Evolutionary conservation across 2,888 invertebrate species (phyloP), one percentile per base, ranked within the genome.

Genomic region (Caenorhabditis sulstoni): DNA sequence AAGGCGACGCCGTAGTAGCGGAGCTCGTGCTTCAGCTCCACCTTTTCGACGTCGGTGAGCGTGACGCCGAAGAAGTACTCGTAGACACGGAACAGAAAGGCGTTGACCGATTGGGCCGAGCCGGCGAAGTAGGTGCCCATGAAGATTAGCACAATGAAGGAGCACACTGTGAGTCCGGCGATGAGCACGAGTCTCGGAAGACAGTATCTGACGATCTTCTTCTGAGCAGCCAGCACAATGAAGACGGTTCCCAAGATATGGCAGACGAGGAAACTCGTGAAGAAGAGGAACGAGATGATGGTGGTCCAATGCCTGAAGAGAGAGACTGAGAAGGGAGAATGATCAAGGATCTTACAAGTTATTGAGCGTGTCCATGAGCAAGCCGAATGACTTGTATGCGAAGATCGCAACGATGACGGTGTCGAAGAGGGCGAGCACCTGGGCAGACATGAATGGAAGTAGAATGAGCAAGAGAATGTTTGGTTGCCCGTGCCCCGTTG

Each of bases 101-200:
- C 59, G 75, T 87, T 88, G 62, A 88, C 87, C 11, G 71, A 57
- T n/a, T 50, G 29, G 3, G 80, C 73, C 11, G 79, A 82, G 18
- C 85, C 84, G 14, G 78, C 66, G 47, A 87, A 87, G 67, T 86
- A 87, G 50, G 65, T 55, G 58, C 77, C 23, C 79, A 86, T 78
- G 39, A 88, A 61, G 37, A 82, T 67, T 37, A 71, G 59, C 3
- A 78, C 67, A 14, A 84, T 68, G 9, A 81, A 16, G 0, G 81
- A 71, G 79, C 82, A 82, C 5, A 82, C 70, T n/a, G 83, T 53
- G 3, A 85, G 78, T 8, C 84, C 85, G 29, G 66, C 64, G 37
- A 83, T 81, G 8, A 85, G 79, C 8, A 78, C 79, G 0, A 85
- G 49, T 70, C 84, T 74, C 16, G 85, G 85, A 18, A 78, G 64